phyloP scores from a whole-genome alignment of 2,888 invertebrate species.

The Hymenopus coronatus region DNA sequence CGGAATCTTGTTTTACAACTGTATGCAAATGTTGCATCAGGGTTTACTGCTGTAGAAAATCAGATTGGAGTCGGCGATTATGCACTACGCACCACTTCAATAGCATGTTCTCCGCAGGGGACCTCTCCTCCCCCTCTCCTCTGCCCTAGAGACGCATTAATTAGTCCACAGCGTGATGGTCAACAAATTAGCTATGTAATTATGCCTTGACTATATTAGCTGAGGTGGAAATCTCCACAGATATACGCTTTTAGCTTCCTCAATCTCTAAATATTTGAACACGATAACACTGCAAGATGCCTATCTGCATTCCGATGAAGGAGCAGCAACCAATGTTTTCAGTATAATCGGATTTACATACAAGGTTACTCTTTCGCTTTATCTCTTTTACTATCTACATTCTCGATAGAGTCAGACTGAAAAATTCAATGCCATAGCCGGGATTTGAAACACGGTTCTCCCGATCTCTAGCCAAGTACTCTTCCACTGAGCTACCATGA shows the following conservation, averaged over 20 bases:
- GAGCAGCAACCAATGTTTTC: too few relatives aligned
- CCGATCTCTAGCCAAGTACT: too few relatives aligned
- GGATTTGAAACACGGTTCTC: too few relatives aligned
- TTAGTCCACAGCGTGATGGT: neutral
- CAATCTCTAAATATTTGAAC: neutral
- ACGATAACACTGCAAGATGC: neutral
- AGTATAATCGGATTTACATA: too few relatives aligned
- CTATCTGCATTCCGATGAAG: too few relatives aligned
- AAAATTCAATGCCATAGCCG: too few relatives aligned
- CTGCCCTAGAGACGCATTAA: neutral
- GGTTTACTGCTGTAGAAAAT: neutral
- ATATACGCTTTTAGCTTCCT: neutral
- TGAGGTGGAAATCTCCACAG: neutral
- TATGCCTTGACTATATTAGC: neutral
- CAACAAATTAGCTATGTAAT: neutral
- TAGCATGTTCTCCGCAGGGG: neutral
- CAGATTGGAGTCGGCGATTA: neutral
- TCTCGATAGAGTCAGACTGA: too few relatives aligned
- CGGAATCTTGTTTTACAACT: too few relatives aligned
- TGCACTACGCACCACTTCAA: neutral
- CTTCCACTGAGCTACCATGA: too few relatives aligned
- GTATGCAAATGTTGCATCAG: neutral
- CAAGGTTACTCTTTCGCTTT: too few relatives aligned
- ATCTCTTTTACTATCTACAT: too few relatives aligned
- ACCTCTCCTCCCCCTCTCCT: neutral